Evolutionary conservation across 2,113 vertebrate genomes (phyloP), one percentile per base, ranked within the genome.

Genomic region (Macaca mulatta): DNA sequence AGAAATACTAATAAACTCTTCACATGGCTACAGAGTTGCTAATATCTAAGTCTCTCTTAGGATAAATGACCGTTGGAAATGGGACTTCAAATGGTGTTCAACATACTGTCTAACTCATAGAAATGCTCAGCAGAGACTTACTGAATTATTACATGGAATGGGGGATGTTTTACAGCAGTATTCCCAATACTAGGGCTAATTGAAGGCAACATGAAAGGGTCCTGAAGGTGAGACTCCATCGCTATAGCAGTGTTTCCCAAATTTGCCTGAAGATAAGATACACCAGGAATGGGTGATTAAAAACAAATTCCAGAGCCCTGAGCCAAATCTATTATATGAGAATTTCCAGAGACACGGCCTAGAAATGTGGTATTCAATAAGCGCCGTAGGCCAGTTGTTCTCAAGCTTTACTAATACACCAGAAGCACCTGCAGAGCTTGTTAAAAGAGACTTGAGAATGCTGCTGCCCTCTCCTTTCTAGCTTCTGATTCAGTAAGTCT

Each of bases 41-140:
- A 50, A 64, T 20, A 17, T 74, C 38, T 40, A 85, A 27, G 32
- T 52, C 38, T 4, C 55, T 94, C n/a, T 80, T n/a, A 78, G 27
- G 27, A 6, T 13, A 12, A 13, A 18, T 20, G 7, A 25, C 61
- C 1, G 1, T 13, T 67, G 5, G 12, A 20, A 27, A 14, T 23
- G 38, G 55, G 18, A 57, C 40, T 70, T 90, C 22, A 38, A 9
- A 69, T 18, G 14, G 23, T 61, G 3, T 95, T 74, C 59, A 70
- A 75, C 45, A 20, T 67, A 55, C 57, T 23, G 17, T 17, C 23
- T 64, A 27, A 59, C 48, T 52, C 17, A 82, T 8, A 13, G 38
- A 57, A 80, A 75, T 52, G 40, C 52, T 84, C 50, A 38, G 9
- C 0, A 40, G 40, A 82, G 27, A 43, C 20, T 32, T 55, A 45